Conservation (phyloP, 1,140 invertebrate species). For the Eufriesea mexicana region DNA sequence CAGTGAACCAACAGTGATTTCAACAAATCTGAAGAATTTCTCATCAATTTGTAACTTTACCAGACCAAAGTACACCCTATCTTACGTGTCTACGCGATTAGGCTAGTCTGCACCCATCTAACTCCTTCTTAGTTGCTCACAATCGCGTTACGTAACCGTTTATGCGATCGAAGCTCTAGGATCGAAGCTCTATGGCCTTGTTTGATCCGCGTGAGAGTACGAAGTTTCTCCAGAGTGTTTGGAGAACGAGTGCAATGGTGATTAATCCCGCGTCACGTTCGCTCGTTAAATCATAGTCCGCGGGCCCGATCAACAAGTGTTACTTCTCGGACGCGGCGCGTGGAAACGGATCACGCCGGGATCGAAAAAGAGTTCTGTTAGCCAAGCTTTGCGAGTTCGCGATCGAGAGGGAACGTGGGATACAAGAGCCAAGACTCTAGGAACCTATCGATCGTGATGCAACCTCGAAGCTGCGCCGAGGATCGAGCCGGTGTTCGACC, state of each 20-base stretch:
- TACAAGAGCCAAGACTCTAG: not conserved
- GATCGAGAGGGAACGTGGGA: not conserved
- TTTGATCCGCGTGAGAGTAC: not conserved
- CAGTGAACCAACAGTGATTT: no score
- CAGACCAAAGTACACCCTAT: no score
- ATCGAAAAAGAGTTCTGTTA: not conserved
- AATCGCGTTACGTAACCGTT: slow-evolving; percentile 8
- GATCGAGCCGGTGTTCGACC: not conserved
- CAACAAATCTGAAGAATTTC: no score
- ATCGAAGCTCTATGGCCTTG: slow-evolving; percentile 10
- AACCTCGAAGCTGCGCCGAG: not conserved
- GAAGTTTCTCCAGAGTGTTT: not conserved
- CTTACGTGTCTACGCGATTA: no score
- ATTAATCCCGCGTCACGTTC: slow-evolving; percentile 49
- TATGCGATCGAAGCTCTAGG: not conserved
- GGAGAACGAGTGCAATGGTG: slow-evolving; percentile 22
- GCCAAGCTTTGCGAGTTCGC: not conserved
- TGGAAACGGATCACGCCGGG: slow-evolving; percentile 9
- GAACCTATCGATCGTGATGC: not conserved
- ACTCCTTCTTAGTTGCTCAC: not conserved
- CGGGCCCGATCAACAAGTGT: slow-evolving; percentile 68
- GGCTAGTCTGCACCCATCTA: no score
- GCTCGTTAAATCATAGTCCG: slow-evolving; percentile 67
- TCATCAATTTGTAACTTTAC: no score
- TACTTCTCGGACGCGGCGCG: slow-evolving; percentile 52